Evolutionary conservation across 1,140 invertebrate species (phyloP), one percentile per base, ranked within the genome.

Genomic region (Leguminivora glycinivorella): DNA sequence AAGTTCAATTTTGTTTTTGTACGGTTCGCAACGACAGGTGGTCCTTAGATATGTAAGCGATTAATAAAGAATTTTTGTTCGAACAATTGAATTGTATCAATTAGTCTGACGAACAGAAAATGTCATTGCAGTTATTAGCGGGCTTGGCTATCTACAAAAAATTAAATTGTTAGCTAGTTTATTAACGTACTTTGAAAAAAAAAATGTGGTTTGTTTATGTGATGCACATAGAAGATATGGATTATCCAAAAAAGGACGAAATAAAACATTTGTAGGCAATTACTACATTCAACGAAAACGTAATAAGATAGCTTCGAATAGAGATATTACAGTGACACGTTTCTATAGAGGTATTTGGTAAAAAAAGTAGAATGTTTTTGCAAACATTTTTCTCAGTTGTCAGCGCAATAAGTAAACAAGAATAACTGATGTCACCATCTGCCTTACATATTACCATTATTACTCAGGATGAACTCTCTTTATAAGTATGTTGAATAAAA

Each of bases 71-170:
- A 22, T 52, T 10, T 52, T 52, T 22, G 19, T 9, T 7, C n/a
- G 7, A 22, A 52, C 17, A 22, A 52, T 52, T 52, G 47, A 52
- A 52, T 52, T 52, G 47, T 52, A 52, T 52, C 47, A 52, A 52
- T 52, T 52, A 52, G 47, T 22, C 47, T 52, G 19, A 14, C 31
- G 9, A 10, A 14, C 6, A 22, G 1, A 17, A 52, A 52, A 52
- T 52, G 47, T 52, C 47, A 10, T 22, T 6, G 47, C 47, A 1
- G 47, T 52, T 52, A 52, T 52, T 22, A 52, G n/a, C n/a, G 1
- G 40, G 9, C n/a, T 43, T 43, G 40, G 40, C 14, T n/a, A n/a
- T 43, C n/a, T n/a, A 43, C 17, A 43, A 43, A n/a, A 43, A 43
- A 43, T 43, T 43, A 0, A 43, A 12, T n/a, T n/a, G 40, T 17